Evolutionary conservation across 2,888 invertebrate genomes (phyloP), one percentile per base, ranked within the genome.

Genomic region (Phoenoteleia sp.): DNA sequence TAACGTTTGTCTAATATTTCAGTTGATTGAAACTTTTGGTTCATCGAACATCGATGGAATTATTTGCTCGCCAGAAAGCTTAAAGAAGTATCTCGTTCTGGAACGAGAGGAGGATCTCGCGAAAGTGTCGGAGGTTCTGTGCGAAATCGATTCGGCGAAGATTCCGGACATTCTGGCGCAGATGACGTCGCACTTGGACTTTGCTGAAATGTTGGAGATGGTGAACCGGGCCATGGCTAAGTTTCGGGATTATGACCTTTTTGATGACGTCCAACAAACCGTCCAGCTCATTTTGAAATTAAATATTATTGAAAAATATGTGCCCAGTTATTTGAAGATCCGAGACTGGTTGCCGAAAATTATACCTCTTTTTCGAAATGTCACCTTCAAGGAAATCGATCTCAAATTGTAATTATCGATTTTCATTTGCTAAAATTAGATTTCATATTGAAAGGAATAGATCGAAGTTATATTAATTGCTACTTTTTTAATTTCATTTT

Each of bases 201-300:
- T 95, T 81, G 93, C 91, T n/a, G 95, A 95, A 88, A 94, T 95
- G 87, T 84, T 95, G 67, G 94, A 93, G 84, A 95, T 95, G 95
- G 95, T 95, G 29, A 90, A 91, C 72, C 91, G 92, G 0, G 92
- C 86, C 1, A 91, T 95, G 90, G 94, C 92, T 36, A 95, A 95
- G 86, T 91, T 95, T 71, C 94, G 94, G 0, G 94, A 94, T 0
- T 95, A 95, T 84, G 91, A 92, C 36, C 92, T 95, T 15, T 84
- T 95, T 39, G 88, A 90, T 0, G 93, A 94, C 7, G 83, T 95
- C 1, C 94, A 94, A 0, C 93, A 93, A 47, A 94, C 95, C 88
- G 82, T 94, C 21, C 93, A 94, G 0, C 94, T 94, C 0, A 93
- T 94, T 0, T 85, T 95, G 3, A 93, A 94, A 4, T 93, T 95